phyloP scores from a whole-genome alignment of 2,797 vertebrate species.

The Capromys pilorides region DNA sequence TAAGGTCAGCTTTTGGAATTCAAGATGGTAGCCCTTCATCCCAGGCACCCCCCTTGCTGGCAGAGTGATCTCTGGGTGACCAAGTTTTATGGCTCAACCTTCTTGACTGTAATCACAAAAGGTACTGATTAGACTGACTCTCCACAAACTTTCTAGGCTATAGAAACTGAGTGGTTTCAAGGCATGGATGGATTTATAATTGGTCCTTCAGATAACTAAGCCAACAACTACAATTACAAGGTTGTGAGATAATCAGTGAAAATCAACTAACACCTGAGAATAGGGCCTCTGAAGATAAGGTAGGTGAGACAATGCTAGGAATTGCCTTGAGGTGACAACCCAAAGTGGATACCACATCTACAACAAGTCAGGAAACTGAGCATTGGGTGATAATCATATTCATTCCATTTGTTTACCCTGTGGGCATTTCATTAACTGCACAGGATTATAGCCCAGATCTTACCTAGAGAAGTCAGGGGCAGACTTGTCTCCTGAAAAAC shows the following conservation, averaged over 20 bases:
- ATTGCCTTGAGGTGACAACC: not conserved
- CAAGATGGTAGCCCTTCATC: not conserved
- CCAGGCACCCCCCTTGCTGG: not conserved
- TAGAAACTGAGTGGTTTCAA: not conserved
- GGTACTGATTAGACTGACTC: not conserved
- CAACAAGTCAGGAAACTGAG: not conserved
- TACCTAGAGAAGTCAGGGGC: slow-evolving; percentile 47
- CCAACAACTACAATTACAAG: not conserved
- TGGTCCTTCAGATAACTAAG: not conserved
- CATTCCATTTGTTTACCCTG: not conserved
- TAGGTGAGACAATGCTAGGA: not conserved
- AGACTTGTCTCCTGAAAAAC: slow-evolving; percentile 49
- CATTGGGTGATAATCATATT: not conserved
- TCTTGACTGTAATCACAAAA: not conserved
- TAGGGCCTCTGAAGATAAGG: not conserved
- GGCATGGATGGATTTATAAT: not conserved
- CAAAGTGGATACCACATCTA: not conserved
- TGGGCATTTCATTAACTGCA: not conserved
- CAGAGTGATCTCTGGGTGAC: not conserved
- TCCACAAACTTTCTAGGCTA: not conserved
- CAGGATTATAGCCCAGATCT: not conserved
- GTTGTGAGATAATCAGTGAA: not conserved
- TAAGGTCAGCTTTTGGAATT: not conserved
- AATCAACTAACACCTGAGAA: not conserved
- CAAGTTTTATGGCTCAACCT: not conserved